Evolutionary conservation across 37 sponge, comb jelly and placozoan genomes (phyloP), one percentile per base, ranked within the genome.

Genomic region (Eunapius fragilis): DNA sequence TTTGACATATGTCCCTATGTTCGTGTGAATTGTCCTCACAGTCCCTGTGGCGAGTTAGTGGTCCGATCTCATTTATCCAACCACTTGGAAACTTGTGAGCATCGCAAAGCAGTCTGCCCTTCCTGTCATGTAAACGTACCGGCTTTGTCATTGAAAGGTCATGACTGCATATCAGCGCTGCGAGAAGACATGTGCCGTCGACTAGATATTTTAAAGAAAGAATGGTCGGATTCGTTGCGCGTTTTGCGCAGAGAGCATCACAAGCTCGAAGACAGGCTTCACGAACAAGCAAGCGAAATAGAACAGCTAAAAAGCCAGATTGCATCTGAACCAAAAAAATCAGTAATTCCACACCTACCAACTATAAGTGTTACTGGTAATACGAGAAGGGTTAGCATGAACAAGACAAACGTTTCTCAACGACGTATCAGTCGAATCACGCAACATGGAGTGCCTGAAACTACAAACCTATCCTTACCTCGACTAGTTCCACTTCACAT

Each of bases 401-500:
- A 37, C 35, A 10, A 48, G 33, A 26, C 78, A 37, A 38, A 33
- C 19, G 78, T 37, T 77, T 19, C 26, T 37, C 38, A 47, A 13
- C 34, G 35, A 34, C 80, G 26, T 81, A 69, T 26, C 22, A 31
- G 34, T 81, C 36, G 49, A 78, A 25, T 25, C n/a, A 34, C 28
- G 27, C 49, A 41, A 26, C 36, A 67, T 19, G 68, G 58, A 2
- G 6, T 27, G 25, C 9, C 68, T 14, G 67, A 72, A 26, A 27
- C 26, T 26, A 31, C 26, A 37, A 87, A 87, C 68, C 31, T 68
- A 31, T 87, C 87, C 3, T 76, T 87, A 0, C 87, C 87, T 25
- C 74, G 87, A 12, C 76, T 87, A 47, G 87, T 82, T 69, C 87
- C 87, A 25, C 81, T 87, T 23, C 87, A 87, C 76, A 87, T 81